phyloP scores from a whole-genome alignment of 2,888 invertebrate genomes.

The Leucophenga maculata region DNA sequence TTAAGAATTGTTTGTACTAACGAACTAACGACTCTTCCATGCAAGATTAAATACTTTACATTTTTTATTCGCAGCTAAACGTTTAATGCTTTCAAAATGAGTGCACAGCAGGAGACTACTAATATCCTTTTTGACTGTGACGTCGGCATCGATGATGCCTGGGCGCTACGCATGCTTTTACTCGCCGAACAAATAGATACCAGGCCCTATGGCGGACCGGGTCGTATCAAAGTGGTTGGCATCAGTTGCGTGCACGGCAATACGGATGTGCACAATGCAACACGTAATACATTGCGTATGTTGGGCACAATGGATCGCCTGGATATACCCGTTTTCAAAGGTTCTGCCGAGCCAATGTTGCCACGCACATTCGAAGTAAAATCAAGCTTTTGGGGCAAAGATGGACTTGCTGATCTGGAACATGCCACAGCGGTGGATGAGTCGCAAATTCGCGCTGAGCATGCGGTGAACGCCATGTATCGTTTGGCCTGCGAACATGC shows the following conservation, averaged over 20 bases:
- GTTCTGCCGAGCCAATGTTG: conserved; percentile 50
- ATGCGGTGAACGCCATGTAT: conserved; percentile 77
- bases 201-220: background rate
- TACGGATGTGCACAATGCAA: conserved; percentile 78
- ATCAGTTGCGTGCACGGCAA: conserved; percentile 85
- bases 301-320: conserved; percentile 75
- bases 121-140: conserved; percentile 77
- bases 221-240: conserved; percentile 73
- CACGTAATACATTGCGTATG: conserved; percentile 79
- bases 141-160: conserved; percentile 77
- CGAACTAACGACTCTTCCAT: too few species aligned
- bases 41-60: too few species aligned
- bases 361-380: conserved; percentile 57
- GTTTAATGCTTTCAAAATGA: too few species aligned
- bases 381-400: conserved; percentile 74
- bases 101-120: conserved; percentile 40
- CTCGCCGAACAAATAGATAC: conserved; percentile 70
- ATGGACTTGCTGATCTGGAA: conserved; percentile 80
- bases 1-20: too few species aligned
- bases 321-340: conserved; percentile 73
- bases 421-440: conserved; percentile 71
- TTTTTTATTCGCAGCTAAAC: too few species aligned
- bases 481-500: conserved; percentile 75
- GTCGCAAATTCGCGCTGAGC: conserved; percentile 72
- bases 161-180: conserved; percentile 75